Base-by-base conservation (phyloP, 2,888 invertebrate genomes). In the Platycheirus rosarum region DNA sequence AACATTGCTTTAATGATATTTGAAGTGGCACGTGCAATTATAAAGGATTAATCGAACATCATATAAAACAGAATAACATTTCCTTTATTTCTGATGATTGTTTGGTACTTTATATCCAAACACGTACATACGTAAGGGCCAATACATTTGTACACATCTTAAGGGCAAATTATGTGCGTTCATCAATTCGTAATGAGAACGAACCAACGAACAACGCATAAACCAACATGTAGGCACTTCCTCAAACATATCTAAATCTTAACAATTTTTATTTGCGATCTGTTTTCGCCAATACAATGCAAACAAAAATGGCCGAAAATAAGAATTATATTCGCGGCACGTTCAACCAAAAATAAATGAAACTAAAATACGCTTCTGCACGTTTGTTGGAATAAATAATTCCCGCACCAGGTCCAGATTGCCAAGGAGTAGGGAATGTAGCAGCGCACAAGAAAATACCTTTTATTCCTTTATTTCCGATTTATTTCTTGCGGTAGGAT, bases 351-450 rank as follows among this genome's bases (percentile, higher is more conserved):
- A 69, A 66, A 82, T 82, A 82, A 82, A 76, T 76, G 80, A 71
- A 70, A 75, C 68, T 68, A 74, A 68, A 68, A 68, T 48, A 66
- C 70, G 51, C 46, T 82, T 82, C 70, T 71, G 71, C 80, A 82
- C 80, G 80, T 76, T 71, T 82, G 80, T 82, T 60, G 76, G 76
- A 76, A 82, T 76, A 82, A 82, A 68, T 82, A 82, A 82, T 82
- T 82, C 66, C 46, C 62, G 44, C 60, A 53, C 37, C 49, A 32
- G 53, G 18, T 9, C 1, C 18, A 4, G 2, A 75, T 40, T 49
- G 74, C 68, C 68, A 69, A 75, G 65, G n/a, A n/a, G n/a, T n/a
- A n/a, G n/a, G 65, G 65, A n/a, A 42, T 7, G 16, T 29, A 18
- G 20, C 23, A 18, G 13, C n/a, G 35, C n/a, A 42, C 57, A 16